Conservation (phyloP, 2,888 invertebrate species). For the Lathronympha strigana region DNA sequence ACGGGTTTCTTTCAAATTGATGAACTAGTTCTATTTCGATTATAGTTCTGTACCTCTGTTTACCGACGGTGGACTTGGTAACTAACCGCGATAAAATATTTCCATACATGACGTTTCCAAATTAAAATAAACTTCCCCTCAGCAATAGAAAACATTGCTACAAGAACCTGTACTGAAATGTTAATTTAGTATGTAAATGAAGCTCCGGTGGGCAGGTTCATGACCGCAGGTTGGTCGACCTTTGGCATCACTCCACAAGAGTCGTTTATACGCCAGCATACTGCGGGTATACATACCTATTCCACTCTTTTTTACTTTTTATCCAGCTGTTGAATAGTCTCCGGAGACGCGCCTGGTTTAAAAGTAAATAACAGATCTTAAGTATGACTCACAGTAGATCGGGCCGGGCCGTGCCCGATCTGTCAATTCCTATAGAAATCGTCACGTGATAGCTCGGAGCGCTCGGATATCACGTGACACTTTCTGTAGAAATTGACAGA, state of each 20-base stretch:
- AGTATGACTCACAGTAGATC: no score
- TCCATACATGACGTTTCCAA: background rate
- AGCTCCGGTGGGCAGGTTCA: slow-evolving; percentile 48
- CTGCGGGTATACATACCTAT: no score
- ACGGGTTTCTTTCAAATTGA: no score
- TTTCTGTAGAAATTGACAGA: no score
- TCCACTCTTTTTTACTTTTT: slow-evolving; percentile 5
- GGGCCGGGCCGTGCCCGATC: no score
- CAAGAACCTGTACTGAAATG: slow-evolving; percentile 37
- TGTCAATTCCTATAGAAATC: no score
- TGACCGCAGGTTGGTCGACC: slow-evolving; percentile 57
- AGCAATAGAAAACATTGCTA: slow-evolving; percentile 2
- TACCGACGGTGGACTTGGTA: no score
- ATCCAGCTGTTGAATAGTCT: background rate
- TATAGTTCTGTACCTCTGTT: no score
- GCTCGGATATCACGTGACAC: no score
- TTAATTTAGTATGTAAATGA: slow-evolving; percentile 68
- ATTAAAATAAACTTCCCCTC: background rate
- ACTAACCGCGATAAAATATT: background rate
- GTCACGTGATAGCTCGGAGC: no score
- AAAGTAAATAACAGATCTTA: no score
- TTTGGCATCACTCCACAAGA: slow-evolving; percentile 39
- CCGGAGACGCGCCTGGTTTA: background rate
- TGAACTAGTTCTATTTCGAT: no score
- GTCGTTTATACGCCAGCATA: slow-evolving; percentile 1